These are phyloP conservation scores for Hipposideros larvatus DNA, from an alignment of 2,797 vertebrate genomes.

Conservation along the genomic window DNA sequence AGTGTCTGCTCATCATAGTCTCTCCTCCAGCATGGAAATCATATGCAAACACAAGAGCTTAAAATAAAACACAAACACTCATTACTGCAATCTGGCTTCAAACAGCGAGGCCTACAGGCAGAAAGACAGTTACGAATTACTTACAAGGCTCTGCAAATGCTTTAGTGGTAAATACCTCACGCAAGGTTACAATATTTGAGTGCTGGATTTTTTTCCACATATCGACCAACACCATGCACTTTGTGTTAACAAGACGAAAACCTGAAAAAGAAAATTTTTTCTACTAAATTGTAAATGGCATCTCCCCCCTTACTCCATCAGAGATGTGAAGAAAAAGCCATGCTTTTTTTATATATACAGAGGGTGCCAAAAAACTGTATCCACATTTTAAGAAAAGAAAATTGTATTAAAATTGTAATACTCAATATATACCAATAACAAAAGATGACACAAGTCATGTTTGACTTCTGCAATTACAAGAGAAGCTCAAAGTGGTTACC, in stretches of 20 bases:
- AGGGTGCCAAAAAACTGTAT: too few species aligned
- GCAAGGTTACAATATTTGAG: constrained; percentile 97
- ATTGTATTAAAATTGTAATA: too few species aligned
- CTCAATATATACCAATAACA: too few species aligned
- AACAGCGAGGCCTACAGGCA: neutral
- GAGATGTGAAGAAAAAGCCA: neutral
- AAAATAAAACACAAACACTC: constrained; percentile 75
- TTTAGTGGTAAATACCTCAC: constrained; percentile 99
- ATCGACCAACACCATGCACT: constrained; percentile 99
- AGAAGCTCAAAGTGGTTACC: too few species aligned
- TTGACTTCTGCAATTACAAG: too few species aligned
- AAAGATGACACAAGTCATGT: too few species aligned
- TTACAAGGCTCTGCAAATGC: constrained; percentile 99
- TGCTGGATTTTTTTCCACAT: constrained; percentile 99
- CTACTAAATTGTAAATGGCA: constrained; percentile 49
- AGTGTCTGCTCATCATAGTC: constrained; percentile 99
- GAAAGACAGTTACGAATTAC: constrained; percentile 77
- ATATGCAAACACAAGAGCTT: constrained; percentile 99
- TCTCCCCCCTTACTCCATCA: constrained; percentile 3
- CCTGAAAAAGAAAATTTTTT: constrained; percentile 88
- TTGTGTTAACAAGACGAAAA: constrained; percentile 99
- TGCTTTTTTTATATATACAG: neutral
- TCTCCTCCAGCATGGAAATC: constrained; percentile 99
- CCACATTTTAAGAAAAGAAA: too few species aligned
- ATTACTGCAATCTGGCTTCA: constrained; percentile 47